Evolutionary conservation across 2,888 invertebrate species (phyloP), one percentile per base, ranked within the genome.

Genomic region (Eupithecia tripunctaria): DNA sequence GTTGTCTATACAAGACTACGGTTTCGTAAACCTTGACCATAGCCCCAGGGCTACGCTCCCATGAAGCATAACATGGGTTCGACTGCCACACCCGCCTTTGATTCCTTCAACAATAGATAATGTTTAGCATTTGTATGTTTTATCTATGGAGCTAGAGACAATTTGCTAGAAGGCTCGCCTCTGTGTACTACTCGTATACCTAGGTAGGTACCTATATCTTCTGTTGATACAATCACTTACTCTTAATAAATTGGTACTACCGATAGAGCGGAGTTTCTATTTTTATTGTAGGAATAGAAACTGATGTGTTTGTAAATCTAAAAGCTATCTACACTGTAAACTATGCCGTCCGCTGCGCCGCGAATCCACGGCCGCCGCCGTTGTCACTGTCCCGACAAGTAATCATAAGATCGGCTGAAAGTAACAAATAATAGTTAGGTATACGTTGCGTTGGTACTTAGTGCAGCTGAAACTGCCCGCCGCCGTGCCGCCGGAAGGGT

Each of bases 31-130:
- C 66, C 73, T 69, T 69, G 69, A 69, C 21, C 62, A 66, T 69
- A 27, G 59, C 67, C 56, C 73, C 43, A 62, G 69, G 59, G 43
- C 64, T 18, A 2, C 56, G 56, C 56, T 56, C 6, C 25, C 36
- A 32, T 59, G 64, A n/a, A 70, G 70, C 64, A 70, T 67, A 32
- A 64, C 59, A 18, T 59, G 67, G 67, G 73, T 56, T 25, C 59
- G 70, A 32, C 70, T 21, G 59, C 36, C 70, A 25, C 70, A 8
- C 73, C 67, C 62, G 47, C 63, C 63, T 27, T 60, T 66, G 27
- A 63, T 65, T 29, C 36, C 25, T 32, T 7, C 15, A 47, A 73
- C 70, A 67, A 73, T 70, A 64, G 70, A 56, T 63, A n/a, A 47
- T 60, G 65, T 59, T 64, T 56, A 51, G 25, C 66, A 63, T 56